Evolutionary conservation across 92 coral and sea anemone genomes (phyloP).

Genomic region (Bergia sp.): DNA sequence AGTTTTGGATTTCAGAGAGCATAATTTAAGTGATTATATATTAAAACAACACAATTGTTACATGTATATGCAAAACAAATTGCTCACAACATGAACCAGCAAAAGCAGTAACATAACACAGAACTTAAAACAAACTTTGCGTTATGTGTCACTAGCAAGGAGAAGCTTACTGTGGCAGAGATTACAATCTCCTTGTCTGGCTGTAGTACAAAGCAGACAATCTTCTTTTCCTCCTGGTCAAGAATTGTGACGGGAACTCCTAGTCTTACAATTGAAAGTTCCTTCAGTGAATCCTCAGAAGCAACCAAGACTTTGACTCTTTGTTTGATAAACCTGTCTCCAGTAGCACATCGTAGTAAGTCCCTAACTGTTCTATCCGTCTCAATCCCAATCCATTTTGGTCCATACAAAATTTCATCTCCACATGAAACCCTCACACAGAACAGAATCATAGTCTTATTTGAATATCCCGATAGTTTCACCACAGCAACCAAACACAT

Average conservation of each 20-base stretch:
- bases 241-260: constrained; percentile 70
- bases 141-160: no score
- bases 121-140: no score
- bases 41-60: no score
- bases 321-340: constrained; percentile 69
- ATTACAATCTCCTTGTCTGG: constrained; percentile 55
- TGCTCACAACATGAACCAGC: no score
- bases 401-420: constrained; percentile 61
- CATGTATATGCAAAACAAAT: no score
- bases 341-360: constrained; percentile 85
- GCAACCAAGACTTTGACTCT: constrained; percentile 83
- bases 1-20: no score
- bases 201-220: constrained; percentile 76
- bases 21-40: no score
- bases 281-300: constrained; percentile 70
- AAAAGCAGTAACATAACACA: no score
- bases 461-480: constrained; percentile 4
- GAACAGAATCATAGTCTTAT: constrained; percentile 62
- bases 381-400: constrained; percentile 86
- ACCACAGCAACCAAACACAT: constrained; percentile 40
- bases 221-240: constrained; percentile 75
- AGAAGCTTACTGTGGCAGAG: constrained; percentile 59
- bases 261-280: constrained; percentile 66
- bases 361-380: constrained; percentile 73
- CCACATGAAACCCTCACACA: constrained; percentile 87